Conservation (phyloP, 2,113 vertebrate genomes). For the Syngnathus typhle region DNA sequence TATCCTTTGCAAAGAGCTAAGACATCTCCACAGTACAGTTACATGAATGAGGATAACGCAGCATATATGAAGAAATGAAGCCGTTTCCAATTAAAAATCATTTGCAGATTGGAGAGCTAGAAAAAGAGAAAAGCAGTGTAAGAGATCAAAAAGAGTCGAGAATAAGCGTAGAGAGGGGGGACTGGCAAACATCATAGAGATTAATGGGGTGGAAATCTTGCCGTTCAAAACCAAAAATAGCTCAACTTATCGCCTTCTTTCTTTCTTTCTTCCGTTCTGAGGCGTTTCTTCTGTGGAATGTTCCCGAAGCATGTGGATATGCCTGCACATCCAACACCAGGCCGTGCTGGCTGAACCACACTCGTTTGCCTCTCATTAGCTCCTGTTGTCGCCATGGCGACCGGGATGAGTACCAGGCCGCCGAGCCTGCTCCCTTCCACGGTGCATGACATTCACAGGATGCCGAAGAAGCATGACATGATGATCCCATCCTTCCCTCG, state of each 20-base stretch:
- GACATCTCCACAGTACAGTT: no score
- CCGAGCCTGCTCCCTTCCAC: constrained; percentile 56
- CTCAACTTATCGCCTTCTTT: neutral
- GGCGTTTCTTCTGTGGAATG: neutral
- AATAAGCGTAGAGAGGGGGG: neutral
- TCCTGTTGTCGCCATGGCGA: constrained; percentile 58
- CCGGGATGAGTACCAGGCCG: constrained; percentile 22
- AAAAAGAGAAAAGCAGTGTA: neutral
- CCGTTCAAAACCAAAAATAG: constrained; percentile 4
- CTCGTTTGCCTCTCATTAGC: constrained; percentile 64
- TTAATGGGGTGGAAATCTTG: constrained; percentile 11
- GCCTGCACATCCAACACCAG: neutral
- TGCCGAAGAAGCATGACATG: constrained; percentile 23
- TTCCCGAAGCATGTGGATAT: no score
- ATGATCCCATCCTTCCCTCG: neutral
- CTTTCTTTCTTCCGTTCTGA: no score
- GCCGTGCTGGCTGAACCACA: constrained; percentile 13
- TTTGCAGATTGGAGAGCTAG: neutral
- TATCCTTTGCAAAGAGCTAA: no score
- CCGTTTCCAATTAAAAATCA: neutral
- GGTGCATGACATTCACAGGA: constrained; percentile 68
- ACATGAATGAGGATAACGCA: no score
- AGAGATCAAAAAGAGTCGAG: no score
- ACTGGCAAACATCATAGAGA: neutral
- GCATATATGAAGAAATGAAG: no score